Base-by-base conservation (phyloP, 2,888 invertebrate genomes). In the Microctonus aethiopoides region DNA sequence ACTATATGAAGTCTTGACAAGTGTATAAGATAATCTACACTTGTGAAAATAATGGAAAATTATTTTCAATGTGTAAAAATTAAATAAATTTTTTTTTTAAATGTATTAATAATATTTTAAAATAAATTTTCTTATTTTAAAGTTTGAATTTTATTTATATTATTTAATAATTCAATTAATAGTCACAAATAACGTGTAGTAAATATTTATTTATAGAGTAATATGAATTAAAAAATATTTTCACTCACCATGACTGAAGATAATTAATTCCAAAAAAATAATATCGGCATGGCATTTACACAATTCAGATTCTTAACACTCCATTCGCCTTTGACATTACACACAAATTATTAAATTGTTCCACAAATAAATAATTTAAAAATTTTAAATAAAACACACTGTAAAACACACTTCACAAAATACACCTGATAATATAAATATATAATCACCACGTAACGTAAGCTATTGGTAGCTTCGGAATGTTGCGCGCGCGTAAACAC, bases 171-270 rank as follows among this genome's bases (percentile, higher is more conserved):
- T n/a, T n/a, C n/a, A n/a, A n/a, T n/a, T n/a, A n/a, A n/a, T n/a
- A n/a, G n/a, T n/a, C n/a, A n/a, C n/a, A n/a, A n/a, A n/a, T n/a
- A n/a, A n/a, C n/a, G n/a, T n/a, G n/a, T n/a, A n/a, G n/a, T n/a
- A n/a, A n/a, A n/a, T n/a, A n/a, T n/a, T n/a, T n/a, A n/a, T n/a
- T n/a, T n/a, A n/a, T n/a, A 29, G 7, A 5, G 29, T 29, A 29
- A 29, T n/a, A 29, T 29, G 29, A 5, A 5, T 29, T 54, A 4
- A 5, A 22, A 22, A 22, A 36, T 60, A 0, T 34, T 46, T 20
- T 22, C n/a, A 70, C 76, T 74, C 32, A 76, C 76, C 76, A 76
- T 76, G 62, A 67, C 71, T 72, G 70, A 61, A 41, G 68, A 67
- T 22, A 52, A 71, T 74, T 72, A 75, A 76, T 71, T 75, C 72